Evolutionary conservation across 2,797 vertebrate genomes (phyloP).

Genomic region (Peromyscus eremicus): DNA sequence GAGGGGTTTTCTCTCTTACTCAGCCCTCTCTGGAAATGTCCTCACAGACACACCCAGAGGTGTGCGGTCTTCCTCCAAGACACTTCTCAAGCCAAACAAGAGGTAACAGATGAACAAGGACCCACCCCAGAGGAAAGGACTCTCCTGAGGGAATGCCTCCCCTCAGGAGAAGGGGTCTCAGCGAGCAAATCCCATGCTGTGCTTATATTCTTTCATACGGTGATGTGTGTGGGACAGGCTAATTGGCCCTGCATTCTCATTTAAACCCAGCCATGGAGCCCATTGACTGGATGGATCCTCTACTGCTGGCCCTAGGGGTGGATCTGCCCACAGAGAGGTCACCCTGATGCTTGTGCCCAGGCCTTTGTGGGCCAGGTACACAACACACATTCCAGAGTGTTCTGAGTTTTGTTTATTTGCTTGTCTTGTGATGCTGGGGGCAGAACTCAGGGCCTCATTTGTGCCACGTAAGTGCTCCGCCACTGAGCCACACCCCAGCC

Average conservation of each 20-base stretch:
- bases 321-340: neutral
- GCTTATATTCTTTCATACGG: neutral
- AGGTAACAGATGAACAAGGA: neutral
- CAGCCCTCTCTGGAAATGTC: too few relatives aligned
- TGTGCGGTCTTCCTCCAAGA: neutral
- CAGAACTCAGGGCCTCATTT: neutral
- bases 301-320: neutral
- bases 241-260: rapidly evolving
- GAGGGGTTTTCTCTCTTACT: neutral
- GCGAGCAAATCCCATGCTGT: too few relatives aligned
- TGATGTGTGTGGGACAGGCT: neutral
- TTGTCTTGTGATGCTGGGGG: neutral
- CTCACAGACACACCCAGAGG: neutral
- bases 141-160: neutral
- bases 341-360: neutral
- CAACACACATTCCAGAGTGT: neutral
- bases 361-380: neutral
- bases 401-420: neutral
- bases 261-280: rapidly evolving
- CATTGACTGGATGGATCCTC: rapidly evolving
- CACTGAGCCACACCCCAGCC: neutral
- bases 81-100: neutral
- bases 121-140: neutral
- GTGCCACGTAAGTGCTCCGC: neutral
- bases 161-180: neutral